A percentile compares a stretch with the other conserved stretches of the same genome.
phyloP scores from a whole-genome alignment of 2,797 vertebrate genomes.

The Aeoliscus strigatus region DNA sequence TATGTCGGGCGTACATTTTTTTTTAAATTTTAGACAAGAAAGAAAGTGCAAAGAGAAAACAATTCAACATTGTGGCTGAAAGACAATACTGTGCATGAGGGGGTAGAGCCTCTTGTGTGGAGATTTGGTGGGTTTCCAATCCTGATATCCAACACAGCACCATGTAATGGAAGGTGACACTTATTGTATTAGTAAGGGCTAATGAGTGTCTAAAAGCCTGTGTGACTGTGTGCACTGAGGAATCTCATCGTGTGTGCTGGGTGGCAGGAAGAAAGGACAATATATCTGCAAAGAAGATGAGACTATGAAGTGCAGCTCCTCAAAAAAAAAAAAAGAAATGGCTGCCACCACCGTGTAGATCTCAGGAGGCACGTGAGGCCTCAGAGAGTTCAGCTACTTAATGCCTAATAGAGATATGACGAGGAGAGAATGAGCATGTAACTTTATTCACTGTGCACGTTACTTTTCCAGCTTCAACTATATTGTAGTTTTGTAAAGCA shows the following conservation, averaged over 20 bases:
- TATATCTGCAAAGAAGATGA: slow-evolving; percentile 43
- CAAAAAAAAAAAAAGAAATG: slow-evolving; percentile 17
- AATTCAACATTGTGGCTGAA: slow-evolving; percentile 66
- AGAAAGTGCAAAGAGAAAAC: slow-evolving; percentile 48
- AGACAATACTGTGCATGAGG: slow-evolving; percentile 59
- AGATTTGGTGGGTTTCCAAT: slow-evolving; percentile 73
- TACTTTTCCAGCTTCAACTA: neutral
- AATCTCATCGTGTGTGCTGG: slow-evolving; percentile 71
- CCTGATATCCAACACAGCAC: slow-evolving; percentile 64
- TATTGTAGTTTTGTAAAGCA: too few species aligned
- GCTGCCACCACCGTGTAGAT: slow-evolving; percentile 16
- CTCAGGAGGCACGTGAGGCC: slow-evolving; percentile 53
- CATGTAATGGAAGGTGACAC: slow-evolving; percentile 76
- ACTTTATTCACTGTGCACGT: slow-evolving; percentile 7
- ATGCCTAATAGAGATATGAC: slow-evolving; percentile 53
- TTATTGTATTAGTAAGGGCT: slow-evolving; percentile 76
- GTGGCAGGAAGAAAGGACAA: slow-evolving; percentile 56
- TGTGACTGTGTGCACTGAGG: slow-evolving; percentile 68
- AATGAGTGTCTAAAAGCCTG: slow-evolving; percentile 80
- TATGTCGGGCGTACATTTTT: slow-evolving; percentile 3
- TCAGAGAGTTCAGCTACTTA: slow-evolving; percentile 13
- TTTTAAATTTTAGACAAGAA: slow-evolving; percentile 17
- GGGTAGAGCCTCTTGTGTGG: slow-evolving; percentile 55
- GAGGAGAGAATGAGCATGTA: slow-evolving; percentile 21
- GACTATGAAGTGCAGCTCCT: slow-evolving; percentile 47